phyloP scores from a whole-genome alignment of 2,113 vertebrate species.

The Neotoma lepida region DNA sequence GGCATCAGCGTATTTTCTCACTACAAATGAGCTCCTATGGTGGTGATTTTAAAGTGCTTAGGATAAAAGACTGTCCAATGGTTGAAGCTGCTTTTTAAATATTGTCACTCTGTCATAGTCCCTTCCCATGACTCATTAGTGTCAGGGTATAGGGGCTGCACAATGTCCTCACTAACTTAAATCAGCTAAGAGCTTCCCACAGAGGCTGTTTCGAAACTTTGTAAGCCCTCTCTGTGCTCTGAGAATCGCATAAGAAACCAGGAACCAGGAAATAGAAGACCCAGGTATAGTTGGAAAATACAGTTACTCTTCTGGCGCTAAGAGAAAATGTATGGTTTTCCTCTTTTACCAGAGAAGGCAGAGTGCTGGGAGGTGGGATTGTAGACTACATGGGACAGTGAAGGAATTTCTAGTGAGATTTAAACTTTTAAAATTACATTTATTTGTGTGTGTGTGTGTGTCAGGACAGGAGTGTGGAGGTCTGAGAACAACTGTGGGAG shows the following conservation, averaged over 20 bases:
- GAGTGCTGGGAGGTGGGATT: background rate
- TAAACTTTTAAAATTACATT: background rate
- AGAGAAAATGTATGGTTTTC: constrained; percentile 3
- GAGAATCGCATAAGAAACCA: background rate
- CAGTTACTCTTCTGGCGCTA: constrained; percentile 14
- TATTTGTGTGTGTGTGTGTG: background rate
- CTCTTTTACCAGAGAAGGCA: background rate
- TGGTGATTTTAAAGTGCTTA: background rate
- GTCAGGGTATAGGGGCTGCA: background rate
- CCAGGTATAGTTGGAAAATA: background rate
- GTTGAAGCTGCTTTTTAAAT: background rate
- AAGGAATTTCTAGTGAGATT: background rate
- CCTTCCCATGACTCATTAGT: background rate
- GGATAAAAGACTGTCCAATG: background rate
- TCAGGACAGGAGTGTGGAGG: background rate
- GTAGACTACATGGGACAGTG: background rate
- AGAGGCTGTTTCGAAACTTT: background rate
- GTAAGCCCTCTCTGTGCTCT: background rate
- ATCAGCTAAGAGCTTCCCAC: background rate
- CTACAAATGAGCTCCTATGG: background rate
- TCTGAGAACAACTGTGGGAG: background rate
- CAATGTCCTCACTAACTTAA: background rate
- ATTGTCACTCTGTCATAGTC: background rate
- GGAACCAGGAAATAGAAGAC: background rate
- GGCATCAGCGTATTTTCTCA: background rate